Percentiles rank a stretch among this genome's conserved stretches.
These are phyloP conservation scores for Lasioglossum baleicum DNA, from an alignment of 1,140 invertebrate genomes.

Conservation along the genomic window DNA sequence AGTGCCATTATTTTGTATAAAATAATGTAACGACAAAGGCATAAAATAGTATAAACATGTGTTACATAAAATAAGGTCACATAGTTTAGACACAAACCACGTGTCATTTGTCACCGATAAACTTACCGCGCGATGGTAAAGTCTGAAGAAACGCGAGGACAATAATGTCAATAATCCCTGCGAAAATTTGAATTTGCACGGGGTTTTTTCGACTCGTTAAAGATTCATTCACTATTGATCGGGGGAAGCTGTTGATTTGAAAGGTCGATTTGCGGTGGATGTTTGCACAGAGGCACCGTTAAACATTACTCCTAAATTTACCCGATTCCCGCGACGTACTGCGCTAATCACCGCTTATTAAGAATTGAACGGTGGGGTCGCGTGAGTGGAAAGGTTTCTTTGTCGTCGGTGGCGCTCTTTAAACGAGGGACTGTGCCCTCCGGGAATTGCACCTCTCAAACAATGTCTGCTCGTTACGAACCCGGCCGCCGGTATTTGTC, in stretches of 20 bases:
- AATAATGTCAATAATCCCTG: not conserved
- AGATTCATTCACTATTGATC: not conserved
- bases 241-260: not conserved
- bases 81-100: not conserved
- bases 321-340: too few species aligned
- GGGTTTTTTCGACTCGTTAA: not conserved
- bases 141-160: not conserved
- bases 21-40: too few species aligned
- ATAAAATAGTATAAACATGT: too few species aligned
- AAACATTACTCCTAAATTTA: not conserved
- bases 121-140: not conserved
- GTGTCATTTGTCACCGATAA: not conserved
- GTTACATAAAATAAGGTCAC: not conserved
- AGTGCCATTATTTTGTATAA: too few species aligned
- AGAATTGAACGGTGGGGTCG: not conserved
- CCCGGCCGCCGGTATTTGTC: constrained; percentile 30
- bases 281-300: not conserved
- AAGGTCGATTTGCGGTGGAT: not conserved
- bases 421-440: not conserved
- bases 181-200: not conserved
- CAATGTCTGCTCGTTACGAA: constrained; percentile 65
- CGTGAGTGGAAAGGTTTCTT: not conserved
- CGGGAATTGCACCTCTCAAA: constrained; percentile 47
- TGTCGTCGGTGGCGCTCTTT: constrained; percentile 4
- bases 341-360: constrained; percentile 30